Evolutionary conservation across 2,888 invertebrate species (phyloP), one percentile per base, ranked within the genome.

Genomic region (Nemotelus pantherinus): DNA sequence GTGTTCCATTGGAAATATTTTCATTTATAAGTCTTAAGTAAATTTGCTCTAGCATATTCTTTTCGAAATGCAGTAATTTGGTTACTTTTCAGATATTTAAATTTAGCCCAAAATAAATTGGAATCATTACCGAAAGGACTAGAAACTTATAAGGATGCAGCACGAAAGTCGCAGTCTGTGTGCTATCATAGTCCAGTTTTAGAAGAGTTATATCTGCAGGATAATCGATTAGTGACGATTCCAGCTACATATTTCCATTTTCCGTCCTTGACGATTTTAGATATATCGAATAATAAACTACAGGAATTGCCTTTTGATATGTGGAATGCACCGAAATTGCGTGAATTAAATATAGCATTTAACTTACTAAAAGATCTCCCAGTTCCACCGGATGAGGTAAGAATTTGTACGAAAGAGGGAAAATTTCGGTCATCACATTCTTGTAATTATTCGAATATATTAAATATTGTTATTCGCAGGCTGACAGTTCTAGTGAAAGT

Each of bases 231-330:
- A 53, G 94, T 95, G 80, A 89, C 90, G 75, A 87, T 99, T 9
- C 97, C 98, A 0, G 90, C 93, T 2, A 92, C 92, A 76, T 88
- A 98, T 47, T 97, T 98, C 88, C 89, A 90, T 3, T 89, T 98
- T 75, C 94, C 96, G 0, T 88, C 92, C 0, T 88, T 98, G 57
- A 89, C 91, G 9, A 93, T 93, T 2, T 89, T 99, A 80, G 97
- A 98, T 86, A 92, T 97, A n/a, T 95, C 97, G 0, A 96, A 97
- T 87, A 99, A 99, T 87, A 95, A 96, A 86, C 88, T 98, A 76
- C 93, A 95, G 80, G 88, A 90, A 68, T 88, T 98, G 76, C 97
- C 98, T 0, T 91, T 92, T 77, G 91, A 92, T 80, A 88, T 98
- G 89, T 98, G 98, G 98, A 88, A 91, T 10, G 92, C 97, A 1